These are phyloP conservation scores for Meteorus colon DNA, from an alignment of 2,888 invertebrate species.

Conservation along the genomic window DNA sequence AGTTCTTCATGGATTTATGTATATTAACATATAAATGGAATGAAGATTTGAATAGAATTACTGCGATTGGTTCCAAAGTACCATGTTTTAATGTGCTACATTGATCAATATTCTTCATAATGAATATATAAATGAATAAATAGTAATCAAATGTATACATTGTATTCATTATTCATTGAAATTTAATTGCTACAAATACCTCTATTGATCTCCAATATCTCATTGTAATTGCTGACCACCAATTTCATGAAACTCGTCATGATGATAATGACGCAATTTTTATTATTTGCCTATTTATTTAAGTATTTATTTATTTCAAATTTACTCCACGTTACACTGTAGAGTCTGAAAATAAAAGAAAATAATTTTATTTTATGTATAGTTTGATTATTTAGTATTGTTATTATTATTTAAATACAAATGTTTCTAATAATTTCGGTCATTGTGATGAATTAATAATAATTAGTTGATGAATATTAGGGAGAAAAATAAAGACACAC, in stretches of 20 bases:
- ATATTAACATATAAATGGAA: background rate
- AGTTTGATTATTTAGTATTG: too few species aligned
- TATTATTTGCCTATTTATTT: too few species aligned
- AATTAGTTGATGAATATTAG: background rate
- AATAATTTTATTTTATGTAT: too few species aligned
- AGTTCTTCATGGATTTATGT: background rate
- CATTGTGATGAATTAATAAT: background rate
- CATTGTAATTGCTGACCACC: conserved; percentile 76
- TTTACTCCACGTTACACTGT: conserved; percentile 4
- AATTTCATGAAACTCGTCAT: conserved; percentile 75
- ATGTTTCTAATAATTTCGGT: background rate
- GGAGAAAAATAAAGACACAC: background rate
- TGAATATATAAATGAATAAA: conserved; percentile 6
- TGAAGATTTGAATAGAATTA: conserved; percentile 1
- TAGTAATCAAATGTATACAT: conserved; percentile 29
- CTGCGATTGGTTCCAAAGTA: background rate
- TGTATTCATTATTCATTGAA: conserved; percentile 26
- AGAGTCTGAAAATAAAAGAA: background rate
- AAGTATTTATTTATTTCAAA: too few species aligned
- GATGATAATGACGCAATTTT: background rate
- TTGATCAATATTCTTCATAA: background rate
- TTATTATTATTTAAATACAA: too few species aligned
- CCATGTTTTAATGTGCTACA: background rate
- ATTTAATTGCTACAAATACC: conserved; percentile 66
- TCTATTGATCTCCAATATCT: conserved; percentile 73